Evolutionary conservation across 2,888 invertebrate genomes (phyloP).

Genomic region (Meiosimyza decipiens): DNA sequence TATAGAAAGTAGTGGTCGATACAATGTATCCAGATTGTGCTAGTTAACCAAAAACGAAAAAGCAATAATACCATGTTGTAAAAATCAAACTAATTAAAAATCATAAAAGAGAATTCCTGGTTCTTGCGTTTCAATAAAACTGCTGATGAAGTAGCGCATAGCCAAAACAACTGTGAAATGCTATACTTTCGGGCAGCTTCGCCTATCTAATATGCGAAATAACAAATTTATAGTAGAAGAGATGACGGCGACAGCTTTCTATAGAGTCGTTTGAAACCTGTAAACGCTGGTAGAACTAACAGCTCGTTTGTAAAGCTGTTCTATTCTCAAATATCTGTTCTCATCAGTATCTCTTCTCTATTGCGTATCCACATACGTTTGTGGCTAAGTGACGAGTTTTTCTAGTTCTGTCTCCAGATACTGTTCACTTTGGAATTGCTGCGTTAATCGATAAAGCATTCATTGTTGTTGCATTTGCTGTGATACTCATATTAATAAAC

Average conservation of each 20-base stretch:
- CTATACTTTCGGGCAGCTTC: background rate
- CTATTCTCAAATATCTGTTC: constrained; percentile 1
- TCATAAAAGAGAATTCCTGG: too few species aligned
- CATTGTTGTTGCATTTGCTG: background rate
- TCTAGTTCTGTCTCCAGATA: constrained; percentile 9
- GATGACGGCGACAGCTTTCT: background rate
- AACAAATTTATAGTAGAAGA: background rate
- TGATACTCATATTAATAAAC: background rate
- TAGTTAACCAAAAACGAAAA: too few species aligned
- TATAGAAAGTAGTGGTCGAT: too few species aligned
- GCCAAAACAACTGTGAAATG: constrained; percentile 24
- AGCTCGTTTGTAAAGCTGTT: background rate
- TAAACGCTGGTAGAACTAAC: background rate
- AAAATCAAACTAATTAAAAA: too few species aligned
- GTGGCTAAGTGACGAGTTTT: constrained; percentile 19
- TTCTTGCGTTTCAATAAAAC: background rate
- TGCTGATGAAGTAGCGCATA: background rate
- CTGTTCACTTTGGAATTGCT: background rate
- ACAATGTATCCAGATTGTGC: too few species aligned
- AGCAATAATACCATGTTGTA: too few species aligned
- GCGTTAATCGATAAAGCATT: constrained; percentile 10
- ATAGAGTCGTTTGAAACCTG: constrained; percentile 6
- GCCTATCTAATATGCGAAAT: background rate
- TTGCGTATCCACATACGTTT: too few species aligned
- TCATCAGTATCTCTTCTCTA: background rate